phyloP scores from a whole-genome alignment of 2,797 vertebrate species.

The Hephaestus fuliginosus region DNA sequence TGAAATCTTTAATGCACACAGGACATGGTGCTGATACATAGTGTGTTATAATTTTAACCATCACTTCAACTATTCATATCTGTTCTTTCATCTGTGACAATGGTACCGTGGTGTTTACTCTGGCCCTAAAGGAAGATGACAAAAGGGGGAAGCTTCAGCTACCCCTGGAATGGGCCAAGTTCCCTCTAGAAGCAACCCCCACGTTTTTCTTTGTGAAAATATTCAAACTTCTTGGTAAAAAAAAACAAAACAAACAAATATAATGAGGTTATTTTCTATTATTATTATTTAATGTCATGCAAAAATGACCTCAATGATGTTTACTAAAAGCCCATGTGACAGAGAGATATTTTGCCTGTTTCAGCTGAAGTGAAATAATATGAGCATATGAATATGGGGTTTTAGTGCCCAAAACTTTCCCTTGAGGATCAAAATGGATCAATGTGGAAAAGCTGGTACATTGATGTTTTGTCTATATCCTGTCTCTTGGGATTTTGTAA shows the following conservation, averaged over 20 bases:
- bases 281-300: neutral
- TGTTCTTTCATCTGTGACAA: slow-evolving; percentile 53
- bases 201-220: neutral
- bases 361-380: neutral
- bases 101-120: slow-evolving; percentile 30
- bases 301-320: neutral
- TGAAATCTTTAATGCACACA: slow-evolving; percentile 64
- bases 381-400: neutral
- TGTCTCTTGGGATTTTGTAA: slow-evolving; percentile 11
- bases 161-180: neutral
- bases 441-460: neutral
- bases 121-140: slow-evolving; percentile 41
- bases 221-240: neutral
- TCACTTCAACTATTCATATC: slow-evolving; percentile 41
- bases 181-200: neutral
- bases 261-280: neutral
- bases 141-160: neutral
- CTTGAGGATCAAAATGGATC: neutral
- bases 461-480: neutral
- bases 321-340: neutral
- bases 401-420: neutral
- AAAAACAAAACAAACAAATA: neutral
- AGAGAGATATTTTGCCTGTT: neutral
- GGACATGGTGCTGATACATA: slow-evolving; percentile 45
- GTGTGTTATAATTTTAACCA: slow-evolving; percentile 68